Conservation (phyloP, 1,140 invertebrate genomes). For the Eupeodes corollae region DNA sequence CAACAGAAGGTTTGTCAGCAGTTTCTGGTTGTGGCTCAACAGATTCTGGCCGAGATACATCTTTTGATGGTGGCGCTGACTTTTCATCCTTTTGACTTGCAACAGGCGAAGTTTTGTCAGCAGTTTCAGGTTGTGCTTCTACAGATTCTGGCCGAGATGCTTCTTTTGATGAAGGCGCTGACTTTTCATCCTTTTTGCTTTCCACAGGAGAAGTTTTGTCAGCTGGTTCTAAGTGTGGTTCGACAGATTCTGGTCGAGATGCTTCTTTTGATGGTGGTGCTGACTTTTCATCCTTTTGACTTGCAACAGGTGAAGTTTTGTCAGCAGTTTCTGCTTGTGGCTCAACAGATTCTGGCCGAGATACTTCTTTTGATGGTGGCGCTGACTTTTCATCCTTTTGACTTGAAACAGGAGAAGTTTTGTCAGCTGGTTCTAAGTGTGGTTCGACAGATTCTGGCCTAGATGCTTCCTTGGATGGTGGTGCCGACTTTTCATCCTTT, state of each 20-base stretch:
- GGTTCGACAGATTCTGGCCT: too few relatives aligned
- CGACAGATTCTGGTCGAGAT: not conserved
- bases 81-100: not conserved
- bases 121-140: too few relatives aligned
- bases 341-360: not conserved
- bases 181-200: not conserved
- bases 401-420: too few relatives aligned
- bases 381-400: not conserved
- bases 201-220: not conserved
- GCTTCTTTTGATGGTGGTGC: not conserved
- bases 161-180: not conserved
- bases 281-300: not conserved
- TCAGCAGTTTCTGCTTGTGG: not conserved
- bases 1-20: too few relatives aligned
- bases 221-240: too few relatives aligned
- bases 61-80: not conserved
- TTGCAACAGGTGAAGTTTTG: not conserved
- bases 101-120: not conserved
- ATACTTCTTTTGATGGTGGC: not conserved
- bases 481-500: not conserved
- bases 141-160: not conserved
- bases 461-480: not conserved
- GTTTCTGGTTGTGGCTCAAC: not conserved
- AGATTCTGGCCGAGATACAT: conserved; percentile 3
- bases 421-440: too few relatives aligned